Evolutionary conservation across 2,113 vertebrate genomes (phyloP).

Genomic region (Bagarius yarrelli): DNA sequence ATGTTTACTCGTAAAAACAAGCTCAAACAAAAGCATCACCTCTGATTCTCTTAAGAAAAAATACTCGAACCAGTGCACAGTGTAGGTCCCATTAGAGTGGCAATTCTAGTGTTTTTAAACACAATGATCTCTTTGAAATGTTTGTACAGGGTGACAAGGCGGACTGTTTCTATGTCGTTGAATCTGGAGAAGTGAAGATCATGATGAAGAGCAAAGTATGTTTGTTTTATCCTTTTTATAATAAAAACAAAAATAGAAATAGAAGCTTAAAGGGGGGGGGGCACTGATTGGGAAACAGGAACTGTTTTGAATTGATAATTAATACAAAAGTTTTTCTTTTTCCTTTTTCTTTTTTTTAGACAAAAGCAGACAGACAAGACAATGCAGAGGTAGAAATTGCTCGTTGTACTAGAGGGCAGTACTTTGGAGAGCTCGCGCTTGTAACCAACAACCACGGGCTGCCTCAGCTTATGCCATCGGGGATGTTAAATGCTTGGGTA

Average conservation of each 20-base stretch:
- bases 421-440: conserved; percentile 96
- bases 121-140: background rate
- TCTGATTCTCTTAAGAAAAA: too few relatives aligned
- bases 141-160: conserved; percentile 87
- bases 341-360: too few relatives aligned
- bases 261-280: too few relatives aligned
- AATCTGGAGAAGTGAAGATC: conserved; percentile 94
- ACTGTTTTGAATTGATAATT: background rate
- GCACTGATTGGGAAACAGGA: background rate
- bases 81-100: background rate
- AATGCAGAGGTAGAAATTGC: conserved; percentile 93
- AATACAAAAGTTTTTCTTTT: conserved; percentile 3
- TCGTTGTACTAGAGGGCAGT: conserved; percentile 91
- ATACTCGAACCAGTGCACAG: too few relatives aligned
- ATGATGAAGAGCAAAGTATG: conserved; percentile 84
- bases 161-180: conserved; percentile 92
- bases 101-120: background rate
- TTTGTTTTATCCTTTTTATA: conserved; percentile 21
- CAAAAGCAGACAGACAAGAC: conserved; percentile 83
- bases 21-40: background rate
- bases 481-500: conserved; percentile 93
- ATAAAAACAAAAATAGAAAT: background rate
- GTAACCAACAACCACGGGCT: conserved; percentile 97
- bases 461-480: conserved; percentile 94
- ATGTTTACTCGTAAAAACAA: background rate